These are phyloP conservation scores for Andrena camellia DNA, from an alignment of 2,888 invertebrate genomes.

Conservation along the genomic window DNA sequence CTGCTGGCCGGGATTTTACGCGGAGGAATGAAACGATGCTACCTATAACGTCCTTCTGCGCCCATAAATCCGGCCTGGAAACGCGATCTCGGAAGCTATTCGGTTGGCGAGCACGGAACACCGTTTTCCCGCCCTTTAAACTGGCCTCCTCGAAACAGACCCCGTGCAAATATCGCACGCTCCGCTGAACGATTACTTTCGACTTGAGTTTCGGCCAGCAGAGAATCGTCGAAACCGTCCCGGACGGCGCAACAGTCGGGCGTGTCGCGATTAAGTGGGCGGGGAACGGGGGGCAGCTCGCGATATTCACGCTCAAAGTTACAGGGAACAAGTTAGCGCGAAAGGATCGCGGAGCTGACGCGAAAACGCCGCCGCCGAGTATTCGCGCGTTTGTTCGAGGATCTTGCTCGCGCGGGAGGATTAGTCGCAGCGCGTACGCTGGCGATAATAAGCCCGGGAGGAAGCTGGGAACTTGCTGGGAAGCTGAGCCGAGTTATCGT, in stretches of 20 bases:
- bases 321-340: neutral
- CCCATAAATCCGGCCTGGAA: conserved; percentile 25
- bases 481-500: neutral
- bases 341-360: neutral
- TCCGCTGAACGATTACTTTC: neutral
- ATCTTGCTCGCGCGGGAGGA: neutral
- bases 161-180: too few species aligned
- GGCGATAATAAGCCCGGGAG: neutral
- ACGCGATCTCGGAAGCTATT: neutral
- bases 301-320: conserved; percentile 8
- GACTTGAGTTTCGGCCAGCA: too few species aligned
- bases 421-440: neutral
- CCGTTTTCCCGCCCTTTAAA: too few species aligned
- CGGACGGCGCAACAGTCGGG: too few species aligned
- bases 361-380: neutral
- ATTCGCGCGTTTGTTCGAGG: neutral
- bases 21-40: conserved; percentile 23
- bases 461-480: neutral
- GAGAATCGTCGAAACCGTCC: too few species aligned
- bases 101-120: neutral
- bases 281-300: neutral
- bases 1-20: conserved; percentile 45
- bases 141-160: too few species aligned
- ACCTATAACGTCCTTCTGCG: neutral
- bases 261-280: neutral